Base-by-base conservation (phyloP, 2,113 vertebrate genomes). In the Machaerirhynchus nigripectus region DNA sequence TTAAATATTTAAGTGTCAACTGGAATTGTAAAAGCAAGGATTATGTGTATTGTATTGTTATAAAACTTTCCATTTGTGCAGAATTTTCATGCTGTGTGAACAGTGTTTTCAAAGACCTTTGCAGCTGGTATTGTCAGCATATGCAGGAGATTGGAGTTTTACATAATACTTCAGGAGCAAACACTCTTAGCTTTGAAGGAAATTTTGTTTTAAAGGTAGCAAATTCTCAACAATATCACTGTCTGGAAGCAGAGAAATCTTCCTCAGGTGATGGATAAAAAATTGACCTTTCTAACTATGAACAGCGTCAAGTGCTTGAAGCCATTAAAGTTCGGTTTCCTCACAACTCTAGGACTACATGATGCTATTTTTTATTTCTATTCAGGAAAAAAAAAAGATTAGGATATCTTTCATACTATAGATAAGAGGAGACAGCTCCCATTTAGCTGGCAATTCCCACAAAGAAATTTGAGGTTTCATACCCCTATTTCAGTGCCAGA, bases 1-100 rank as follows among this genome's bases (percentile, higher is more conserved):
- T 98, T 97, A 98, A 98, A 98, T 97, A 97, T 97, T 97, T 97
- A 98, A 97, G 87, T 95, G 95, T 98, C 95, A 95, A 64, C 50
- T 88, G 76, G 76, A 97, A 93, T 97, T 97, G 79, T 77, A 84
- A 97, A 93, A 96, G 87, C 35, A 65, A 88, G 14, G 27, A 39
- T 91, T 96, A 79, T 71, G 74, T 22, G 77, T 42, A 26, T 92
- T 91, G 86, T 30, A 75, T 63, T 74, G 76, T 70, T 89, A 31
- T 83, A 96, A 96, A 97, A 76, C 67, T 95, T 92, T 90, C 79
- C 47, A 59, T 96, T 93, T 96, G 74, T 69, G 93, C 52, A 55
- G 60, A 53, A 17, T 87, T 95, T 90, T 80, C 42, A 18, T 69
- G 77, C 69, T 90, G 63, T 63, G 59, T 94, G 95, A 88, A 42